These are phyloP conservation scores for Lasiommata megera DNA, from an alignment of 2,888 invertebrate species.

Conservation along the genomic window DNA sequence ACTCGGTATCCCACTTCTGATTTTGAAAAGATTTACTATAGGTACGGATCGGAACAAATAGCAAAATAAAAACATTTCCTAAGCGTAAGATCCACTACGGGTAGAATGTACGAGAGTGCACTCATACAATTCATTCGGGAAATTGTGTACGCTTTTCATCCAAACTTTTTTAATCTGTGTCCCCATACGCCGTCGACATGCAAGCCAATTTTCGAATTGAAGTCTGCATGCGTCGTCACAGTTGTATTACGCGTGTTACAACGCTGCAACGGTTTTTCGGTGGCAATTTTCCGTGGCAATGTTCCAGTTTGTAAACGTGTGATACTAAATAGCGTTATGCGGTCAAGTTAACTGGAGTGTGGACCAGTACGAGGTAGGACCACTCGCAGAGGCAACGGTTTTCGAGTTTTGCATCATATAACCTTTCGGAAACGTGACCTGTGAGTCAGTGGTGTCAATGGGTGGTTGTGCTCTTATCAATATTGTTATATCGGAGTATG, in stretches of 20 bases:
- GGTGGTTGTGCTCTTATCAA: too few species aligned
- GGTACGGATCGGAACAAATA: too few species aligned
- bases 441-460: too few species aligned
- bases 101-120: background rate
- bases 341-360: conserved; percentile 2
- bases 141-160: conserved; percentile 18
- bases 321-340: conserved; percentile 4
- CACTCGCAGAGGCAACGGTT: background rate
- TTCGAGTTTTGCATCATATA: too few species aligned
- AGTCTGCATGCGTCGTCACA: conserved; percentile 17
- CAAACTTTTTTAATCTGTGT: conserved; percentile 24
- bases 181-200: conserved; percentile 17
- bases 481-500: too few species aligned
- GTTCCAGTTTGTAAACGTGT: conserved; percentile 30
- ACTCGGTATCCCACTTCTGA: too few species aligned
- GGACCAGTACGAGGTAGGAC: background rate
- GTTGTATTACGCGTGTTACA: conserved; percentile 19
- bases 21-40: too few species aligned
- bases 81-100: background rate
- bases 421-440: too few species aligned
- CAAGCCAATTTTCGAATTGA: conserved; percentile 27
- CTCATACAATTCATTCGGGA: conserved; percentile 14
- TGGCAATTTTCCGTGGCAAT: conserved; percentile 36
- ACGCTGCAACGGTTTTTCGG: conserved; percentile 19
- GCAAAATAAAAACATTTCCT: too few species aligned